Evolutionary conservation across 1,140 invertebrate genomes (phyloP).

Genomic region (Chrysopa pallens): DNA sequence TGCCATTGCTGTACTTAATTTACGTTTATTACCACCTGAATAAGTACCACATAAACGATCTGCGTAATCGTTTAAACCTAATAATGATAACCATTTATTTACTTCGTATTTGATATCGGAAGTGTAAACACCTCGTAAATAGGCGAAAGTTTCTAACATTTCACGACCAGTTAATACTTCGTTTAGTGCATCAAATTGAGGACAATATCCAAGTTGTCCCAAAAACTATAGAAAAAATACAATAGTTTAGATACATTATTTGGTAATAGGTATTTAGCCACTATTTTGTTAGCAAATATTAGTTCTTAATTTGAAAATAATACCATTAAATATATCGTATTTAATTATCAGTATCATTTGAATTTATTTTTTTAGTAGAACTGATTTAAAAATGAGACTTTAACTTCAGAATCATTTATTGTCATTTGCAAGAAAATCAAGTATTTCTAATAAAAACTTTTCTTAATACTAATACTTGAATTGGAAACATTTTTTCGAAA

Average conservation of each 20-base stretch:
- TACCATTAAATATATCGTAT: too few relatives aligned
- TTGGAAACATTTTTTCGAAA: too few relatives aligned
- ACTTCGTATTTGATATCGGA: slow-evolving; percentile 24
- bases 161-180: slow-evolving; percentile 47
- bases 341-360: too few relatives aligned
- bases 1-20: slow-evolving; percentile 63
- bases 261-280: too few relatives aligned
- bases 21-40: slow-evolving; percentile 70
- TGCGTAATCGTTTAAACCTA: slow-evolving; percentile 21
- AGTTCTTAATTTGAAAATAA: too few relatives aligned
- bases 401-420: too few relatives aligned
- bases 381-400: too few relatives aligned
- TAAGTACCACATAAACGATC: slow-evolving; percentile 29
- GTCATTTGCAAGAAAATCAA: too few relatives aligned
- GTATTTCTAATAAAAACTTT: too few relatives aligned
- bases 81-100: slow-evolving; percentile 30
- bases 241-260: background rate
- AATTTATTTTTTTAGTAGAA: too few relatives aligned
- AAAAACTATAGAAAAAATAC: slow-evolving; percentile 25
- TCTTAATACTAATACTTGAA: too few relatives aligned
- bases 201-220: slow-evolving; percentile 45
- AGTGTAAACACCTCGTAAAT: slow-evolving; percentile 36
- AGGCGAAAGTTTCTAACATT: slow-evolving; percentile 45
- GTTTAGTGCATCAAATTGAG: slow-evolving; percentile 53
- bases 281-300: too few relatives aligned